A percentile compares a stretch with the other conserved stretches of the same genome.
Evolutionary conservation across 2,113 vertebrate species (phyloP).

Genomic region (Neogale vison): DNA sequence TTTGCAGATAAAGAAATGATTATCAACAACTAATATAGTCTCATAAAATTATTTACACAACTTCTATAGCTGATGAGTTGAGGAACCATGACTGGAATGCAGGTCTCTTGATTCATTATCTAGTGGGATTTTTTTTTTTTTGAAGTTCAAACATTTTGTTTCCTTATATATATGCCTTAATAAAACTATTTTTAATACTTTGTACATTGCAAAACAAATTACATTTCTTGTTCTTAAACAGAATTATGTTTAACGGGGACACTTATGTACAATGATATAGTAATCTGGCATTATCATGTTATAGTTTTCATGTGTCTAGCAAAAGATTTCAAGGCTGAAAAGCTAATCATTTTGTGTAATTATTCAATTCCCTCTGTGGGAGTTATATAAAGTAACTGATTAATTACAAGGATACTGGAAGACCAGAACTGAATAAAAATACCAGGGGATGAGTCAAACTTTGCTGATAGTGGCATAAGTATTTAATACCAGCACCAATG

Average conservation of each 20-base stretch:
- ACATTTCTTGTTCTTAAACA: background rate
- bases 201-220: background rate
- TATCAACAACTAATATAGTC: background rate
- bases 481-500: background rate
- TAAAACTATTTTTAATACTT: background rate
- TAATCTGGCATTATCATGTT: background rate
- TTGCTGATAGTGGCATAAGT: background rate
- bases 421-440: background rate
- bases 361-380: conserved; percentile 1
- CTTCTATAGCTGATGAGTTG: background rate
- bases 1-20: background rate
- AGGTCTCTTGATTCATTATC: background rate
- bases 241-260: background rate
- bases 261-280: background rate
- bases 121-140: background rate
- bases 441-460: background rate
- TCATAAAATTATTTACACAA: background rate
- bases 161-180: background rate
- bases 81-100: background rate
- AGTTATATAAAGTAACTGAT: background rate
- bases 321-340: background rate
- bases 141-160: background rate
- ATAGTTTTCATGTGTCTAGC: background rate
- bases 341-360: conserved; percentile 39
- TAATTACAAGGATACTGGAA: background rate